Evolutionary conservation across 1,140 invertebrate species (phyloP), one percentile per base, ranked within the genome.

Genomic region (Bombus superbus): DNA sequence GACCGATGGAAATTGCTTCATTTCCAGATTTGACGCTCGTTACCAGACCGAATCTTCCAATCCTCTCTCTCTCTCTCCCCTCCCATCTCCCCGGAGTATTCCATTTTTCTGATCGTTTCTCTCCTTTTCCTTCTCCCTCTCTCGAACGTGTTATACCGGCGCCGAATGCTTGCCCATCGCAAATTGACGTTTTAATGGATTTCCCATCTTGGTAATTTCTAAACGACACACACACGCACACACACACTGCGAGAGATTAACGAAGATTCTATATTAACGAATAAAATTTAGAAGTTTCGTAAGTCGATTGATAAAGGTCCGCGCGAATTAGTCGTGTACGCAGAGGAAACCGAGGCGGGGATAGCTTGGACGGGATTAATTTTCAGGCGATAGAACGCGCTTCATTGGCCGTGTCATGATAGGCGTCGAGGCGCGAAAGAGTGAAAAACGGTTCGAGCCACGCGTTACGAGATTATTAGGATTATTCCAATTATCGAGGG

Each of bases 391-490:
- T 75, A 75, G 69, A 71, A 57, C 18, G 62, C 59, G 62, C 76
- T 76, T 38, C 44, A 57, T 79, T 79, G 62, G 42, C 35, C n/a
- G 59, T 40, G 59, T 40, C 35, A 32, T 22, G 57, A 59, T 77
- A 22, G 38, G 40, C 10, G 38, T 38, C 38, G n/a, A 18, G 9
- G 28, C 10, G 75, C n/a, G 57, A 69, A 78, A 42, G 35, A 15
- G 10, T 69, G 47, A 69, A 71, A 84, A 71, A 71, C 40, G 10
- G 32, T 28, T 57, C 18, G 18, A 32, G n/a, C 47, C 22, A 32
- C 22, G n/a, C 38, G 66, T 76, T 83, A 71, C 32, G 64, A 71
- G 75, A 79, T 84, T 84, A 79, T 84, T 84, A 79, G 66, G 71
- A 78, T 79, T 78, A 79, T 84, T 79, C 35, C 35, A 53, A 53